phyloP scores from a whole-genome alignment of 2,888 invertebrate species.

The Athalia circularis region DNA sequence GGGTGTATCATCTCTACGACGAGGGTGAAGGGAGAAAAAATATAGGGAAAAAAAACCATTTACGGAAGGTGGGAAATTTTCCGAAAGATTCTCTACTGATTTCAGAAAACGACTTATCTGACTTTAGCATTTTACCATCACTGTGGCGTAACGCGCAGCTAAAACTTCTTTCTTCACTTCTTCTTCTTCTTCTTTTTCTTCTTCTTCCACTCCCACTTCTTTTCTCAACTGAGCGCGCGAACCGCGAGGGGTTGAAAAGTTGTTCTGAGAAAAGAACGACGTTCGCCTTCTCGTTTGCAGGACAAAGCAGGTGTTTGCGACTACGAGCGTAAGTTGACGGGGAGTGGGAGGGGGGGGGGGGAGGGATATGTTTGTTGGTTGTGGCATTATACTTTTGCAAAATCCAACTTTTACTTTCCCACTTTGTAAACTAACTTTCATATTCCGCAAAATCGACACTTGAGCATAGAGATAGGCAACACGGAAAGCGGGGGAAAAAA shows the following conservation, averaged over 20 bases:
- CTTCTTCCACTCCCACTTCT: background rate
- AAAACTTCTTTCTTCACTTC: no score
- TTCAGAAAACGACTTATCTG: background rate
- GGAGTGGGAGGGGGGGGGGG: background rate
- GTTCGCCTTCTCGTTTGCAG: conserved; percentile 34
- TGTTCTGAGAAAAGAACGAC: background rate
- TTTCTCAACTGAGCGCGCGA: background rate
- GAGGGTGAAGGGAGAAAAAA: no score
- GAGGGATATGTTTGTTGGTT: background rate
- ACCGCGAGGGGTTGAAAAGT: background rate
- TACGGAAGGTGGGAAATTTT: background rate
- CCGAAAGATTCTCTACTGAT: background rate
- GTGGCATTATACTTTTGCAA: conserved; percentile 6
- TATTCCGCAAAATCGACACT: background rate
- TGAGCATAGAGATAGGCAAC: background rate
- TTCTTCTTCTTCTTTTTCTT: background rate
- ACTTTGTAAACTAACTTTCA: conserved; percentile 1
- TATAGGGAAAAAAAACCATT: background rate
- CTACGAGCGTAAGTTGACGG: background rate
- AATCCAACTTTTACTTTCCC: conserved; percentile 29
- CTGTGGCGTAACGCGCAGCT: no score
- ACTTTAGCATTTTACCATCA: background rate
- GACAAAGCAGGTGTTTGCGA: conserved; percentile 38
- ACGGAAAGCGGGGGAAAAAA: no score
- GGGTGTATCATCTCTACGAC: no score